phyloP scores from a whole-genome alignment of 2,888 invertebrate species.

The Charanyca ferruginea region DNA sequence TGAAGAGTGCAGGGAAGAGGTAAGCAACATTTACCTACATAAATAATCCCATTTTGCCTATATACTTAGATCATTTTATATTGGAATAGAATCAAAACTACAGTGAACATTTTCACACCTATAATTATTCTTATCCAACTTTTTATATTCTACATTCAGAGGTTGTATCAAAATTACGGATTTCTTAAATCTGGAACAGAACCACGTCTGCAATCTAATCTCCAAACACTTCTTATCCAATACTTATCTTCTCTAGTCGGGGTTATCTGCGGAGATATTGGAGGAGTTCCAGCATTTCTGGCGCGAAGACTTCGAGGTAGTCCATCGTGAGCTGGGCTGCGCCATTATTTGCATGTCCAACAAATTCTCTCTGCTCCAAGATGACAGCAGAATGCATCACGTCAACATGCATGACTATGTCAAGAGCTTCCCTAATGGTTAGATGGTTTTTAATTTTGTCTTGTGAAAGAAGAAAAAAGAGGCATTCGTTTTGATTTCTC shows the following conservation, averaged over 20 bases:
- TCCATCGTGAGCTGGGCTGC: constrained; percentile 87
- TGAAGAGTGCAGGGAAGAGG: constrained; percentile 85
- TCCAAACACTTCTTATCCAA: background rate
- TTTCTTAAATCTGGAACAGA: background rate
- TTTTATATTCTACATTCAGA: background rate
- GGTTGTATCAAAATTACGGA: background rate
- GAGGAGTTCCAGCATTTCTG: constrained; percentile 88
- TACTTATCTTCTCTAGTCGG: constrained; percentile 74
- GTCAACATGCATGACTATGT: constrained; percentile 86
- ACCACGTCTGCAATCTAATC: background rate
- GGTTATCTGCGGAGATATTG: constrained; percentile 79
- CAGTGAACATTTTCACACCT: background rate
- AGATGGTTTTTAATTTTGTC: constrained; percentile 5
- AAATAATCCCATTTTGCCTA: background rate
- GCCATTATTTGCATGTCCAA: constrained; percentile 89
- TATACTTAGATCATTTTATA: background rate
- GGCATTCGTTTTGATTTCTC: no score
- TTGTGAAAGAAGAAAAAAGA: background rate
- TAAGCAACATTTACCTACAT: constrained; percentile 58
- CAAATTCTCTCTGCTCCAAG: constrained; percentile 85
- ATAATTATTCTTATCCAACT: background rate
- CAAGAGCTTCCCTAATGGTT: constrained; percentile 85
- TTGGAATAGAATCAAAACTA: background rate
- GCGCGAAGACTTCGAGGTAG: constrained; percentile 87
- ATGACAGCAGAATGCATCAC: constrained; percentile 85